phyloP scores from a whole-genome alignment of 2,888 invertebrate species.

The Spodoptera exigua region DNA sequence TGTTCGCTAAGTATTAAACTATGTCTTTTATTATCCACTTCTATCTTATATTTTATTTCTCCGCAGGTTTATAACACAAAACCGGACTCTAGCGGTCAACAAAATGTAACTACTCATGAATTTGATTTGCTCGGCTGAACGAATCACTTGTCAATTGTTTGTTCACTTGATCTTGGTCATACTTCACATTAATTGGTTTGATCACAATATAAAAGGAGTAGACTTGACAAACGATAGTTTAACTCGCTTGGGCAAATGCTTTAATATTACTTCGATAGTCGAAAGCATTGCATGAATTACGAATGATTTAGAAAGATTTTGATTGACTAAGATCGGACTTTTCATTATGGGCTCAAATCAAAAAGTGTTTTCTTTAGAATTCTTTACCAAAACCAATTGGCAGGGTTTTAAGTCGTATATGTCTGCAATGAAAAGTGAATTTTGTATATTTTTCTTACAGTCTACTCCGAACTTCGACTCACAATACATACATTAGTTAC shows the following conservation, averaged over 20 bases:
- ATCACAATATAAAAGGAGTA: constrained; percentile 81
- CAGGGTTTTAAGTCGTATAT: constrained; percentile 66
- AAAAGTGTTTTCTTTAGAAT: constrained; percentile 58
- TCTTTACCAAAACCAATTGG: constrained; percentile 66
- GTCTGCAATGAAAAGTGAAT: constrained; percentile 83
- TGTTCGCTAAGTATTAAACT: constrained; percentile 75
- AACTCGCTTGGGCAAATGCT: constrained; percentile 81
- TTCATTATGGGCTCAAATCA: constrained; percentile 79
- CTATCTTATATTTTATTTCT: constrained; percentile 87
- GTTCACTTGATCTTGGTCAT: constrained; percentile 85
- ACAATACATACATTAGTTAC: constrained; percentile 57
- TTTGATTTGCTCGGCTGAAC: constrained; percentile 85
- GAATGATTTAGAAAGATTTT: constrained; percentile 64
- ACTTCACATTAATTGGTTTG: constrained; percentile 83
- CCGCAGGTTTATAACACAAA: constrained; percentile 90
- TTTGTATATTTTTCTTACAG: constrained; percentile 63
- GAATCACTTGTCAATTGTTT: constrained; percentile 83
- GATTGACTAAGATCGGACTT: constrained; percentile 70
- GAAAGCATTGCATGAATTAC: constrained; percentile 79
- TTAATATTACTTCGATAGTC: constrained; percentile 73
- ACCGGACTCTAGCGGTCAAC: constrained; percentile 89
- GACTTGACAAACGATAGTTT: constrained; percentile 76
- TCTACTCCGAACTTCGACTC: constrained; percentile 68
- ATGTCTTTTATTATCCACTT: constrained; percentile 78
- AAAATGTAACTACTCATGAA: constrained; percentile 88